Evolutionary conservation across 2,113 vertebrate species (phyloP).

Genomic region (Montifringilla adamsi): DNA sequence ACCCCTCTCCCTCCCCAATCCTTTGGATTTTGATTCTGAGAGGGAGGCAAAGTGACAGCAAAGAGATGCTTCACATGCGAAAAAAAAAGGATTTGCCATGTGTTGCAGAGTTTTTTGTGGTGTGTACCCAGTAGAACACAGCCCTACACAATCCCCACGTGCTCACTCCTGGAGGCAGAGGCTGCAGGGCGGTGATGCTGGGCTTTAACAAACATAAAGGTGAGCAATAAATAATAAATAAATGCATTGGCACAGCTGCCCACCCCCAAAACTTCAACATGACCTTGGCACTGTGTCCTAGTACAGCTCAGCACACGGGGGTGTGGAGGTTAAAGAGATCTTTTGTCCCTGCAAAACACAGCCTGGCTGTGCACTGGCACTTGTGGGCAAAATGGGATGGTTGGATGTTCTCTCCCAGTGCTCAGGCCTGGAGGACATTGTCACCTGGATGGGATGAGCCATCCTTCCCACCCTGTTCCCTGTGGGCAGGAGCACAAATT

Average conservation of each 20-base stretch:
- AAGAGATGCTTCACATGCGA: background rate
- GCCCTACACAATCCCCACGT: background rate
- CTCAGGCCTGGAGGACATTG: background rate
- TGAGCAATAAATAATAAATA: background rate
- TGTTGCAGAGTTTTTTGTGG: background rate
- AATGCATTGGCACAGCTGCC: background rate
- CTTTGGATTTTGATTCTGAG: background rate
- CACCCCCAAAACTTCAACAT: background rate
- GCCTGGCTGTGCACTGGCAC: rapidly evolving
- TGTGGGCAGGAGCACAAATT: background rate
- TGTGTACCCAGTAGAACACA: background rate
- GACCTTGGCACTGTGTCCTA: background rate
- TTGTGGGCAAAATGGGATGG: background rate
- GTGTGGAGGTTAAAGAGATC: rapidly evolving
- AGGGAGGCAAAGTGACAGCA: background rate
- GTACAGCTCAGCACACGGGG: background rate
- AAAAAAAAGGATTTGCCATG: background rate
- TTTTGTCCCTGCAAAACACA: background rate
- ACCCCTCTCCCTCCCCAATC: background rate
- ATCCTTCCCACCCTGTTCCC: background rate
- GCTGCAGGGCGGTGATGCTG: background rate
- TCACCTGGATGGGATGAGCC: background rate
- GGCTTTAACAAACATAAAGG: background rate
- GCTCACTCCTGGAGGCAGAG: background rate
- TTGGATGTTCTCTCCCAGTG: background rate